Evolutionary conservation across 2,888 invertebrate genomes (phyloP), one percentile per base, ranked within the genome.

Genomic region (Enoplolaimus lenunculus): DNA sequence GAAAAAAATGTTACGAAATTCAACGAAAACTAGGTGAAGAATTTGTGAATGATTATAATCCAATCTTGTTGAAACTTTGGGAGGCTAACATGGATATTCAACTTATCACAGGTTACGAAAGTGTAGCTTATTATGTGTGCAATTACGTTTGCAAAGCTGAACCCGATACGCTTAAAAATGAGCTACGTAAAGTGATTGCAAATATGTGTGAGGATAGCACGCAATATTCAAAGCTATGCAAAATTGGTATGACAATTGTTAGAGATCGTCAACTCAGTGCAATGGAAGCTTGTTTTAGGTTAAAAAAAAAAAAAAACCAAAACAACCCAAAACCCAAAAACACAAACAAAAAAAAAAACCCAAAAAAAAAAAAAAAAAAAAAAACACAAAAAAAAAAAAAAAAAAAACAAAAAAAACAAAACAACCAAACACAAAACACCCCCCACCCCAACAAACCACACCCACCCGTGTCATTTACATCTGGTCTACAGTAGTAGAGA

Each of bases 41-140:
- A 13, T 16, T 21, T 1, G 34, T 70, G 21, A 70, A 70, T 68
- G 70, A 70, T n/a, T 70, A 70, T 35, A 62, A 60, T 26, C 62
- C 60, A n/a, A 34, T 2, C 3, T 1, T 70, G 7, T 13, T 70
- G 31, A 28, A 13, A n/a, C 21, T 60, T 16, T 70, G 70, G 70
- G 35, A 33, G 30, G 66, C 70, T 7, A 70, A 70, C 30, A 70
- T 70, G 70, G 66, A 70, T 34, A 33, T 70, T 67, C 70, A 70
- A 26, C 34, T n/a, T 34, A 28, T 70, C 28, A 26, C 35, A 29
- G 68, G 45, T 13, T 45, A 45, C 45, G 21, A 13, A 45, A 13
- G 7, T 13, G 45, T 21, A 21, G 45, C 45, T 13, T 45, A 45
- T 21, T 45, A 45, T 45, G 45, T 45, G 21, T 45, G 45, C 21